These are phyloP conservation scores for Marmota flaviventris DNA, from an alignment of 2,113 vertebrate species.

Conservation along the genomic window DNA sequence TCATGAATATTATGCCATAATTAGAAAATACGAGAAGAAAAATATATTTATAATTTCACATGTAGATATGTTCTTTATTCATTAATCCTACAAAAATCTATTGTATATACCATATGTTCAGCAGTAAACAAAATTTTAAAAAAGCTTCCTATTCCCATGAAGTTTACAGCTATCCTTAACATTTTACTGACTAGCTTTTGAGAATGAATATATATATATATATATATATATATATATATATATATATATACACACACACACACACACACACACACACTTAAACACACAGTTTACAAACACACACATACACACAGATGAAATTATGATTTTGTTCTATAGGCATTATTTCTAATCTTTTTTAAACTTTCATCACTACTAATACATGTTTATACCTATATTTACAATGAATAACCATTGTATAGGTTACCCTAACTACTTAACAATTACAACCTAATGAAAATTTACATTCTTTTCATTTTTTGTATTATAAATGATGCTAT, in stretches of 20 bases:
- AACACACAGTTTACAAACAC: background rate
- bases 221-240: too few relatives aligned
- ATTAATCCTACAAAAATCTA: background rate
- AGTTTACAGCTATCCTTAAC: background rate
- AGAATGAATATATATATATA: background rate
- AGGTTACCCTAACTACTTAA: background rate
- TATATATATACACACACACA: too few relatives aligned
- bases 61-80: background rate
- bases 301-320: background rate
- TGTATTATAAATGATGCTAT: background rate
- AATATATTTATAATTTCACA: background rate
- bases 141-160: background rate
- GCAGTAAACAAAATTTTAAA: background rate
- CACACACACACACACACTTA: too few relatives aligned
- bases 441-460: background rate
- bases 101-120: background rate
- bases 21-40: constrained; percentile 19
- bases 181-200: background rate
- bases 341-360: constrained; percentile 22
- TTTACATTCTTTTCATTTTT: background rate
- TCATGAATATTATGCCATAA: background rate
- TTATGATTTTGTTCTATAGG: background rate
- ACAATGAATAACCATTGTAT: background rate
- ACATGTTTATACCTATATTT: background rate
- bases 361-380: constrained; percentile 25